Percentiles rank a stretch among this genome's conserved stretches.
Evolutionary conservation across 2,113 vertebrate genomes (phyloP).

Genomic region (Lophotis ruficrista): DNA sequence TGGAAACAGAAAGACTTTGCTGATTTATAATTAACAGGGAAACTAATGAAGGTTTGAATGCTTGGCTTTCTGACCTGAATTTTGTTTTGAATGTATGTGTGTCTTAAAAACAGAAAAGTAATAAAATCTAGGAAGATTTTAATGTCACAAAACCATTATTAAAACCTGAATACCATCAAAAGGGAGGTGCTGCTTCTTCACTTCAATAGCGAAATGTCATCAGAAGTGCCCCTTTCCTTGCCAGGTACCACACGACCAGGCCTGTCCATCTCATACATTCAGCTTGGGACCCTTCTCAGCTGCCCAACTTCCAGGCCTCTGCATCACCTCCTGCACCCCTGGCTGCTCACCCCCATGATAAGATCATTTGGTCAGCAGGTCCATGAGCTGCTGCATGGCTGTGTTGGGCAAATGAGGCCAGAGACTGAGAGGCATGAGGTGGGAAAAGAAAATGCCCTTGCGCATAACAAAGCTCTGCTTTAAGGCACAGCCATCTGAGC

Average conservation of each 20-base stretch:
- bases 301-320: neutral
- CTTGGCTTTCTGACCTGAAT: neutral
- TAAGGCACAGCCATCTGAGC: neutral
- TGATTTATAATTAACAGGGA: neutral
- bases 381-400: neutral
- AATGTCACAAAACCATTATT: neutral
- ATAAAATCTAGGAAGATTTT: neutral
- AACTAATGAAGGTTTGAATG: neutral
- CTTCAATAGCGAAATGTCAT: neutral
- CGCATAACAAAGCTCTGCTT: neutral
- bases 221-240: neutral
- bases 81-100: neutral
- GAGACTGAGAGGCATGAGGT: neutral
- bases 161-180: neutral
- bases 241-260: neutral
- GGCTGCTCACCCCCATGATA: neutral
- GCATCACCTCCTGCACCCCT: neutral
- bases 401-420: neutral
- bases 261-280: neutral
- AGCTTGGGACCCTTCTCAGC: neutral
- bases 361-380: neutral
- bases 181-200: neutral
- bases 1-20: neutral
- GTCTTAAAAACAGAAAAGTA: neutral
- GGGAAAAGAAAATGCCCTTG: neutral